Base-by-base conservation (phyloP, 92 coral and sea anemone species). In the Zoanthus sansibaricus region DNA sequence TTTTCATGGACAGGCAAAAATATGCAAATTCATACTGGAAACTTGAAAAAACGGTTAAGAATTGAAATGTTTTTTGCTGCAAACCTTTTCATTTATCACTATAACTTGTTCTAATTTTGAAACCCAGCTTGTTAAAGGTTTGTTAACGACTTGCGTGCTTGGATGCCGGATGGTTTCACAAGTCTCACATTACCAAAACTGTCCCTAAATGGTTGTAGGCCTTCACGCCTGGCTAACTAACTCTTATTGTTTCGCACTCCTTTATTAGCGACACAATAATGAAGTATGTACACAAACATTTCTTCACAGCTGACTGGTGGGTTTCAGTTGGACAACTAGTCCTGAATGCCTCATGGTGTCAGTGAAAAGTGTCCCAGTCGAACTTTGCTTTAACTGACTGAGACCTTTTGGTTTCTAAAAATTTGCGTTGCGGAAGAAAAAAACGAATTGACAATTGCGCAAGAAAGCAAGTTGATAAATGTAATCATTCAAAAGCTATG, bases 221-320 rank as follows among this genome's bases (percentile, higher is more conserved):
- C 10, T 76, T 76, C 82, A 76, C 82, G 82, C 68, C 62, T 76
- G 82, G 82, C 42, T n/a, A 66, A 76, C 42, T n/a, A 66, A 76
- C 1, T 13, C 68, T 31, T 76, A 76, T 76, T 76, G 82, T 76
- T 6, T 7, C 45, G 45, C 9, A 17, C 8, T 15, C 58, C 58
- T 47, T 49, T 21, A 17, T 9, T 74, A 54, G 54, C 54, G 68
- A 76, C 49, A 76, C 37, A 76, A 7, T 33, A 51, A 76, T 55
- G 62, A 76, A 54, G 66, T 76, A 25, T 76, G 21, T 31, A 76
- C 67, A 76, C 68, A 54, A 76, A 30, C 47, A 4, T 54, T 54
- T 52, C 11, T 52, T 30, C 47, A 76, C 82, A 76, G 82, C 68
- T 76, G 82, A 76, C 66, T 76, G 68, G 82, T 6, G 30, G 47